Percentiles rank a stretch among this genome's conserved stretches.
Evolutionary conservation across 2,888 invertebrate genomes (phyloP).

Genomic region (Xylocampa areola): DNA sequence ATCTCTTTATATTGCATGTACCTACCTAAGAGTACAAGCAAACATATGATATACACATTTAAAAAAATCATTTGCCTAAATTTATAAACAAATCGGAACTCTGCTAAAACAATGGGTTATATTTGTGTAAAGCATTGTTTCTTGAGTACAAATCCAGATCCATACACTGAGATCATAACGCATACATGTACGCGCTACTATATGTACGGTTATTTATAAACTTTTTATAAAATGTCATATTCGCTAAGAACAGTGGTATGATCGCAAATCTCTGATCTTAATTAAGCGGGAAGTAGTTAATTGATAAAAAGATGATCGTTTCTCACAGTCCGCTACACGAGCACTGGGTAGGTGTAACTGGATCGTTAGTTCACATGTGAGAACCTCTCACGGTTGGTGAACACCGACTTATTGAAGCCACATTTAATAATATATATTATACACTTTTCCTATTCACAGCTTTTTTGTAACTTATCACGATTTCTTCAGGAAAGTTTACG

Average conservation of each 20-base stretch:
- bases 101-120: not conserved
- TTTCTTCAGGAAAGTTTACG: slow-evolving; percentile 31
- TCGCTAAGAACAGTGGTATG: slow-evolving; percentile 30
- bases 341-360: slow-evolving; percentile 73
- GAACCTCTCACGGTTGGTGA: slow-evolving; percentile 80
- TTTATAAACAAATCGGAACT: not conserved
- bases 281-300: slow-evolving; percentile 62
- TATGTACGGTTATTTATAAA: not conserved
- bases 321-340: slow-evolving; percentile 74
- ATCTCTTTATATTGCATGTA: not conserved
- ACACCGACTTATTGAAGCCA: slow-evolving; percentile 69
- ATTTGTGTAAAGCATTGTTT: not conserved
- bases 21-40: not conserved
- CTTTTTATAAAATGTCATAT: slow-evolving; percentile 7
- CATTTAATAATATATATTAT: slow-evolving; percentile 64
- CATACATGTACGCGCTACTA: not conserved
- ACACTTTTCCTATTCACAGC: slow-evolving; percentile 51
- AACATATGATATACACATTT: too few species aligned
- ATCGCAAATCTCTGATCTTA: slow-evolving; percentile 51
- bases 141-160: not conserved
- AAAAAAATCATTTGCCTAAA: too few species aligned
- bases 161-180: not conserved
- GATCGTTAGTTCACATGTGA: slow-evolving; percentile 78
- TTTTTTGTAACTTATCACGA: slow-evolving; percentile 33
- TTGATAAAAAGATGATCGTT: slow-evolving; percentile 64